phyloP scores from a whole-genome alignment of 2,113 vertebrate genomes.

The Charadrius vociferus region DNA sequence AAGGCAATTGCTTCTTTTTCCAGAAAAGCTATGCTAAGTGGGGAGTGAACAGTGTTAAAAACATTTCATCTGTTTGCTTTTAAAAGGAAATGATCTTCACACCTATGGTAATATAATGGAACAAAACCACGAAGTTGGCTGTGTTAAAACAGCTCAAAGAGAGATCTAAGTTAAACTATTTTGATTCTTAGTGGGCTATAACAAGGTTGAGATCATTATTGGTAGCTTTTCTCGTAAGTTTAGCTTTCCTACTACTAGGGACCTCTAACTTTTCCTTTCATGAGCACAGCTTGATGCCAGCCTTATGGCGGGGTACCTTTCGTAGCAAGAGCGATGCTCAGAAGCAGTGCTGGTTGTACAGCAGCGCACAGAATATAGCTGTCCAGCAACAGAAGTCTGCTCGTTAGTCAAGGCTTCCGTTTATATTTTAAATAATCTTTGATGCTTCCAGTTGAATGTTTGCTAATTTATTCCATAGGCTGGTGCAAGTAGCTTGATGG shows the following conservation, averaged over 20 bases:
- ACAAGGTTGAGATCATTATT: neutral
- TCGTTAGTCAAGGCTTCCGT: neutral
- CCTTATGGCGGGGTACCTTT: neutral
- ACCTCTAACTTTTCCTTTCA: neutral
- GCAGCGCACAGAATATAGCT: neutral
- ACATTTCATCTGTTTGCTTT: neutral
- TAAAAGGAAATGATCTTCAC: neutral
- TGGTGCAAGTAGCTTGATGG: neutral
- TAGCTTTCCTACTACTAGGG: neutral
- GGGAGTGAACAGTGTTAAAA: neutral
- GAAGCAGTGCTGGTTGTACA: neutral
- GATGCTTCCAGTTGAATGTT: neutral
- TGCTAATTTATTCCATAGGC: neutral
- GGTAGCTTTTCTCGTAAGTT: neutral
- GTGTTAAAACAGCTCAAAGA: neutral
- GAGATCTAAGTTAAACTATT: neutral
- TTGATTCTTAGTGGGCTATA: neutral
- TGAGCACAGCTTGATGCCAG: neutral
- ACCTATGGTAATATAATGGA: neutral
- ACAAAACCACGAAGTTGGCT: neutral
- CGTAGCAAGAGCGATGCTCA: neutral
- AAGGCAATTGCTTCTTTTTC: neutral
- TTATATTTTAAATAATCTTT: neutral
- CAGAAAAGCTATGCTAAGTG: neutral
- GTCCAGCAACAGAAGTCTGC: neutral